Evolutionary conservation across 2,888 invertebrate species (phyloP), one percentile per base, ranked within the genome.

Genomic region (Agapostemon virescens): DNA sequence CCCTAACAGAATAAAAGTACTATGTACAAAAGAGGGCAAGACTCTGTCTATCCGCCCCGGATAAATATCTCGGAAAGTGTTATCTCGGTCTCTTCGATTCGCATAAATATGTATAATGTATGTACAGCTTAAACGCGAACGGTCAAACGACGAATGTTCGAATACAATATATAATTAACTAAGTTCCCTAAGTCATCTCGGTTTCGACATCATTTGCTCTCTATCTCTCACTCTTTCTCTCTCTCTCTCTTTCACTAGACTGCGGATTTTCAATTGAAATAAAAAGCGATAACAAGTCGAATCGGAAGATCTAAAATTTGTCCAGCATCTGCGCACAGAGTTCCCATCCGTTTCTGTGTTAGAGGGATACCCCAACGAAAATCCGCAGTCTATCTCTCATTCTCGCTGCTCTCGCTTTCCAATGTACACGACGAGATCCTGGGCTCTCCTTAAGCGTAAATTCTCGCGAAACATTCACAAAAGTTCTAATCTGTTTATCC

Each of bases 1-100:
- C 17, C 38, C 55, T 86, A 86, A 78, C 13, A 66, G 49, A 83
- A 26, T 23, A n/a, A 70, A 42, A 74, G 74, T 72, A 72, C 49
- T 86, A 86, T 86, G 49, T 85, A 86, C 85, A 86, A 49, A 86
- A 49, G 23, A 66, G 69, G 64, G n/a, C 15, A 23, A 70, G 69
- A 58, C 74, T 69, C 70, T 68, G 26, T 5, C 55, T 26, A 15
- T 55, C 26, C 68, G 36, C 33, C 30, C 55, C 67, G 55, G 75
- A 79, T 66, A 79, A 84, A 85, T 82, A 83, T 68, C 33, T 64
- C 15, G n/a, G 58, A 42, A 70, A 83, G 67, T 84, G 67, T 78
- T 76, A 72, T 68, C 66, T 77, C 66, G 78, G 69, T 84, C 83
- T 74, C 71, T 69, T 74, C 72, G 17, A 58, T 72, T 83, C 38